Conservation (phyloP, 92 coral and sea anemone species). For the Scolanthus callimorphus region DNA sequence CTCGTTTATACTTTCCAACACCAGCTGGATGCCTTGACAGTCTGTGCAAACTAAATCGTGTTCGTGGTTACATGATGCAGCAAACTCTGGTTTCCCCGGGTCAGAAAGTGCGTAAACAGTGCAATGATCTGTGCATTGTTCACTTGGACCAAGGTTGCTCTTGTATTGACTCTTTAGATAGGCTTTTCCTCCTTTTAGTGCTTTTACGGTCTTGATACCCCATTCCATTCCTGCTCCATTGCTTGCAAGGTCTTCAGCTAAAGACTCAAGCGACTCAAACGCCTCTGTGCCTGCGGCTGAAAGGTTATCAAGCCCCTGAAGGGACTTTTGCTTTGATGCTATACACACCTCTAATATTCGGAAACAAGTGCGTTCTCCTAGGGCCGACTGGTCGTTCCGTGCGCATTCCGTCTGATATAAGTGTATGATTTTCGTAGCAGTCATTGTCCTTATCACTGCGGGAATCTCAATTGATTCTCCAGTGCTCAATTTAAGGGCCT, state of each 20-base stretch:
- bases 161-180: conserved; percentile 29
- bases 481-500: conserved; percentile 21
- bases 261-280: conserved; percentile 9
- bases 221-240: conserved; percentile 24
- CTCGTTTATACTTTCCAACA: conserved; percentile 13
- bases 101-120: conserved; percentile 45
- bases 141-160: conserved; percentile 51
- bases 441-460: conserved; percentile 43
- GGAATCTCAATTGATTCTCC: conserved; percentile 42
- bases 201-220: not conserved
- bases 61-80: conserved; percentile 19
- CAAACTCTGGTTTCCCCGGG: conserved; percentile 15
- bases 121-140: conserved; percentile 41
- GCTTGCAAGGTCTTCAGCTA: conserved; percentile 5
- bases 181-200: conserved; percentile 15
- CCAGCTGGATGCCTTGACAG: conserved; percentile 15
- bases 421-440: conserved; percentile 23
- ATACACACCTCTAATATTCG: conserved; percentile 29
- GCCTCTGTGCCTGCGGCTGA: conserved; percentile 43
- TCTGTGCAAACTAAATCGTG: conserved; percentile 16
- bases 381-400: conserved; percentile 1
- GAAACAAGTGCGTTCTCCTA: conserved; percentile 38
- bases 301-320: conserved; percentile 46
- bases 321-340: conserved; percentile 48
- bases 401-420: conserved; percentile 22